Percentiles rank a stretch among this genome's conserved stretches.
These are phyloP conservation scores for Condylostylus longicornis DNA, from an alignment of 1,140 invertebrate genomes.

Conservation along the genomic window DNA sequence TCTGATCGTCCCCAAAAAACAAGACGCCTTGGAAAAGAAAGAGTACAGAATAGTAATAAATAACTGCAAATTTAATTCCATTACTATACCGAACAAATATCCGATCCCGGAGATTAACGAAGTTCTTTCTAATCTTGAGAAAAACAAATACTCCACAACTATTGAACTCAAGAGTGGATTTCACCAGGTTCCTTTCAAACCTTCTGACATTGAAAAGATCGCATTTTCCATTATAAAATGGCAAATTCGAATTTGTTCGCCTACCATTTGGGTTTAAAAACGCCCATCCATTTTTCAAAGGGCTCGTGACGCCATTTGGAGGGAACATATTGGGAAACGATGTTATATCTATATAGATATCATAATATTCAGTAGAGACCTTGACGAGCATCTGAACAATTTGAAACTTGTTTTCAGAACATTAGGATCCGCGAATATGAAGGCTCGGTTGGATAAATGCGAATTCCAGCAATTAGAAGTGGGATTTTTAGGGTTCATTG, in stretches of 20 bases:
- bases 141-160: constrained; percentile 23
- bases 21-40: constrained; percentile 10
- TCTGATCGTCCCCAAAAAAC: constrained; percentile 5
- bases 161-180: constrained; percentile 14
- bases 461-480: constrained; percentile 12
- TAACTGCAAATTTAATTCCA: constrained; percentile 19
- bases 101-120: constrained; percentile 36
- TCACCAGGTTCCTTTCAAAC: constrained; percentile 12
- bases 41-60: constrained; percentile 23
- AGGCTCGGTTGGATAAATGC: constrained; percentile 17
- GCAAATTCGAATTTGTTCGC: constrained; percentile 7
- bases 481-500: constrained; percentile 17
- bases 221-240: constrained; percentile 12
- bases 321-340: constrained; percentile 8
- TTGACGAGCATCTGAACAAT: constrained; percentile 6
- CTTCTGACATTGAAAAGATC: constrained; percentile 9
- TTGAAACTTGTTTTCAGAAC: constrained; percentile 12
- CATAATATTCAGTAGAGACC: constrained; percentile 5
- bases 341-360: constrained; percentile 14
- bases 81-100: constrained; percentile 28
- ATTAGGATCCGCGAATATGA: constrained; percentile 12
- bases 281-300: constrained; percentile 15
- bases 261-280: constrained; percentile 27
- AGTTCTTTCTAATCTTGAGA: constrained; percentile 30
- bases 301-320: constrained; percentile 16